A percentile compares a stretch with the other conserved stretches of the same genome.
Evolutionary conservation across 2,797 vertebrate genomes (phyloP).

Genomic region (Betta splendens): DNA sequence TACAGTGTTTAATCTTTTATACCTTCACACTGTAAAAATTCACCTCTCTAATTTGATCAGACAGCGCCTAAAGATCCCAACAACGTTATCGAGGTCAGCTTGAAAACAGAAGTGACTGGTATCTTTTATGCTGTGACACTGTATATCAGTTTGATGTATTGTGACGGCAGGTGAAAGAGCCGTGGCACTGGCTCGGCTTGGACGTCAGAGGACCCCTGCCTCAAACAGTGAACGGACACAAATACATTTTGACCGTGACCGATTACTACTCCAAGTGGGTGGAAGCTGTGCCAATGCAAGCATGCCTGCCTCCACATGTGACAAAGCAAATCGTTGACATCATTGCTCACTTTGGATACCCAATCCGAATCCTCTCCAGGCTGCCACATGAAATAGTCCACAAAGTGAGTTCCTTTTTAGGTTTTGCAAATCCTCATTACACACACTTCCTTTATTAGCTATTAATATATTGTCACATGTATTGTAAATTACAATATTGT

Average conservation of each 20-base stretch:
- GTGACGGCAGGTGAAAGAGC: constrained; percentile 65
- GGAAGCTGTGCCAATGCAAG: constrained; percentile 70
- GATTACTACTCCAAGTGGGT: constrained; percentile 80
- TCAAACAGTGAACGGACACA: constrained; percentile 60
- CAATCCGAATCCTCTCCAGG: constrained; percentile 72
- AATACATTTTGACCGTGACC: constrained; percentile 68
- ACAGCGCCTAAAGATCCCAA: constrained; percentile 36
- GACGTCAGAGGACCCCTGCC: constrained; percentile 77
- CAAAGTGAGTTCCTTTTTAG: constrained; percentile 62
- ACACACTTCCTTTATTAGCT: too few relatives aligned
- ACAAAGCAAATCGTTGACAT: constrained; percentile 59
- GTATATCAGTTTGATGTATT: not conserved
- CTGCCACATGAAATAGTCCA: constrained; percentile 67
- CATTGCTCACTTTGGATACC: constrained; percentile 72
- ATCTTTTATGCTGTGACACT: not conserved
- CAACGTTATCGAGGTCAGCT: constrained; percentile 61
- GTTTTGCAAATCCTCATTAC: too few relatives aligned
- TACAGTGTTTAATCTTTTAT: not conserved
- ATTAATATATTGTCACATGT: not conserved
- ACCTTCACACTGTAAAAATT: not conserved
- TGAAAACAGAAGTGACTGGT: not conserved
- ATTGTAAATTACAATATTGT: not conserved
- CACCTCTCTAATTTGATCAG: constrained; percentile 41
- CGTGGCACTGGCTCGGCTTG: constrained; percentile 80
- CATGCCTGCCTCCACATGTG: constrained; percentile 49